Evolutionary conservation across 2,113 vertebrate genomes (phyloP).

Genomic region (Erythrocercus mccallii): DNA sequence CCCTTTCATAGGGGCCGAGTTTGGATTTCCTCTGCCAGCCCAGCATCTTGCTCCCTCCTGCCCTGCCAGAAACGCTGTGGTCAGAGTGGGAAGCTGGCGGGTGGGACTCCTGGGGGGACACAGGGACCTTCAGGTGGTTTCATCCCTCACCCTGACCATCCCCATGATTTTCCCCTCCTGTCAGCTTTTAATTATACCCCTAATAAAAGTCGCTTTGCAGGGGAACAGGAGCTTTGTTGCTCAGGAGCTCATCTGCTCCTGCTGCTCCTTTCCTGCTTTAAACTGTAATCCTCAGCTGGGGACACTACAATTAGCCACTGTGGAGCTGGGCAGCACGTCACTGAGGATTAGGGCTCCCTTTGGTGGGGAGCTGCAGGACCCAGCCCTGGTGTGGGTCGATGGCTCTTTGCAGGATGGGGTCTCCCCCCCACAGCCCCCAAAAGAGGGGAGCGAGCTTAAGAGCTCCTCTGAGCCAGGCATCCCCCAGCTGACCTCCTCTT

Average conservation of each 20-base stretch:
- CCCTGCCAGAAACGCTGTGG: conserved; percentile 23
- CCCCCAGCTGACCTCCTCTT: background rate
- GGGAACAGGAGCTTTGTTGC: conserved; percentile 57
- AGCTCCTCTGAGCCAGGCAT: background rate
- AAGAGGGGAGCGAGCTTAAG: background rate
- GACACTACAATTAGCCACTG: conserved; percentile 56
- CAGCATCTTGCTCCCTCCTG: conserved; percentile 48
- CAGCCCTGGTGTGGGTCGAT: accelerated
- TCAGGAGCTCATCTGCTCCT: conserved; percentile 59
- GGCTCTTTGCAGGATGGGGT: background rate
- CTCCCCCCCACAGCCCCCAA: background rate
- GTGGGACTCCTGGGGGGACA: background rate
- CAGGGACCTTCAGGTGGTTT: background rate
- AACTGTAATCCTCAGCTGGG: conserved; percentile 51
- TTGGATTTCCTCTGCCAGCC: conserved; percentile 46
- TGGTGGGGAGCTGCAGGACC: background rate
- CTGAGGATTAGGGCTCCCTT: conserved; percentile 14
- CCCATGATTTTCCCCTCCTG: background rate
- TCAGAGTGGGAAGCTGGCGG: background rate
- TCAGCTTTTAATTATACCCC: conserved; percentile 54
- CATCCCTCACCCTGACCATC: background rate
- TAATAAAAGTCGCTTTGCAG: conserved; percentile 48
- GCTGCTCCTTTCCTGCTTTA: conserved; percentile 62
- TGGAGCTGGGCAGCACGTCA: conserved; percentile 2
- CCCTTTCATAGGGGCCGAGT: conserved; percentile 55